Conservation (phyloP, 2,113 vertebrate genomes). For the Ahaetulla prasina region DNA sequence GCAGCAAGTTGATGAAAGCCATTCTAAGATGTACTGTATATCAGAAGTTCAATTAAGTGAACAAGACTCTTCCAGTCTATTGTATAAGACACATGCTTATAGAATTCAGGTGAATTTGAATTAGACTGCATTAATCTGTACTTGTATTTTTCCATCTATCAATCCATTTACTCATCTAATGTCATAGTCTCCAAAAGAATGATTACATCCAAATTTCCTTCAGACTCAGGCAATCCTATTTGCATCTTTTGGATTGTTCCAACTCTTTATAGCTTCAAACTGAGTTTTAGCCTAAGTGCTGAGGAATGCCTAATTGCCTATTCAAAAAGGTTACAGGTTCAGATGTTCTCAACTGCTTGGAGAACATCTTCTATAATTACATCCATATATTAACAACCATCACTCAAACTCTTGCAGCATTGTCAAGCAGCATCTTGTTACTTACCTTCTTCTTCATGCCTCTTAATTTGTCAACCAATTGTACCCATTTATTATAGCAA, state of each 20-base stretch:
- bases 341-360: too few relatives aligned
- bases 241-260: not conserved
- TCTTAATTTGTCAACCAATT: not conserved
- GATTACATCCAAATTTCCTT: not conserved
- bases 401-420: not conserved
- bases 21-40: not conserved
- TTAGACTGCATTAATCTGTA: not conserved
- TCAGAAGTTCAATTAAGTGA: not conserved
- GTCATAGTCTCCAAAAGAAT: not conserved
- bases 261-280: not conserved
- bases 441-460: not conserved
- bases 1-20: not conserved
- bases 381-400: not conserved
- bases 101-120: not conserved
- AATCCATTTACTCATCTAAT: not conserved
- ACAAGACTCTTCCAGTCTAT: not conserved
- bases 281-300: not conserved
- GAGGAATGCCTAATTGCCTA: not conserved
- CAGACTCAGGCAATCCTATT: not conserved
- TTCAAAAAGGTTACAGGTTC: not conserved
- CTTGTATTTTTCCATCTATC: not conserved
- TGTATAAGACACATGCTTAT: not conserved
- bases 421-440: not conserved
- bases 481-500: not conserved
- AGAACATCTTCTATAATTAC: not conserved